Percentiles rank a stretch among this genome's conserved stretches.
These are phyloP conservation scores for Temnopleurus reevesii DNA, from an alignment of 53 echinoderm and acorn worm species.

Conservation along the genomic window DNA sequence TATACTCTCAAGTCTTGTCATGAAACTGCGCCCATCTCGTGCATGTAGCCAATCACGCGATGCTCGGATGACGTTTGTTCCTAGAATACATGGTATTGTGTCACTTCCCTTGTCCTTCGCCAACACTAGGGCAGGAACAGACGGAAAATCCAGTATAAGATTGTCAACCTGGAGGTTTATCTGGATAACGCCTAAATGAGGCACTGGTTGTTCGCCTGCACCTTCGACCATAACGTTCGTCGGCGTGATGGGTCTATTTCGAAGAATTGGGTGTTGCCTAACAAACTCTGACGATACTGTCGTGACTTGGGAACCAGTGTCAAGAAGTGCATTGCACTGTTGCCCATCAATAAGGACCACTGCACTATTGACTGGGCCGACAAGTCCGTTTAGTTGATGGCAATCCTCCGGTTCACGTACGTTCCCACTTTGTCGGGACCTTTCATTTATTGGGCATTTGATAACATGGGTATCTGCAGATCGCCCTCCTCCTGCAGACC, in stretches of 20 bases:
- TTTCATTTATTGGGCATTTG: background rate
- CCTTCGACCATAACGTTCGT: background rate
- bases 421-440: background rate
- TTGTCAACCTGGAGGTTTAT: conserved; percentile 11
- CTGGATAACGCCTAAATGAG: conserved; percentile 25
- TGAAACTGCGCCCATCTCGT: conserved; percentile 41
- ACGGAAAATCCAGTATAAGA: background rate
- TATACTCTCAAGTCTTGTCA: background rate
- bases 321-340: conserved; percentile 6
- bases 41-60: conserved; percentile 17
- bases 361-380: conserved; percentile 22
- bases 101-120: background rate
- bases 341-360: background rate
- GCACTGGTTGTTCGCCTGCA: conserved; percentile 51
- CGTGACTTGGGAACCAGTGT: conserved; percentile 63
- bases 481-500: conserved; percentile 40
- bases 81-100: conserved; percentile 41
- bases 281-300: conserved; percentile 3
- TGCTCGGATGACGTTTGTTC: conserved; percentile 58
- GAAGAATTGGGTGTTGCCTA: background rate
- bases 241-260: background rate
- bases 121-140: conserved; percentile 3
- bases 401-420: background rate
- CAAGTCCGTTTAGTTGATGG: too few species aligned
- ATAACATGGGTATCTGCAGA: background rate